Percentiles rank a stretch among this genome's conserved stretches.
Evolutionary conservation across 2,888 invertebrate species (phyloP).

Genomic region (Timema podura): DNA sequence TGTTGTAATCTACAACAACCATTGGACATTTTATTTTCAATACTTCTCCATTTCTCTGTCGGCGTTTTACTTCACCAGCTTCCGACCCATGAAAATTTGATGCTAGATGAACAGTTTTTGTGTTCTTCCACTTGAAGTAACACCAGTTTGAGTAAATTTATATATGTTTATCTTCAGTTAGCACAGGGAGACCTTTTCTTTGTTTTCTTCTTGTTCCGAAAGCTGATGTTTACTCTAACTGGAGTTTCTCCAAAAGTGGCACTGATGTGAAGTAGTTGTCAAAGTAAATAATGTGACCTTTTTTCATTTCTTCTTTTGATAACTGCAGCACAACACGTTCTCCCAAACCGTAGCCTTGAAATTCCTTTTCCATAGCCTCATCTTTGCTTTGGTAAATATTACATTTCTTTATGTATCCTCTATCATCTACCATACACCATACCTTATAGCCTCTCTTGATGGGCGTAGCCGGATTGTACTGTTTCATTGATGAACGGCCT

Average conservation of each 20-base stretch:
- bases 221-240: conserved; percentile 22
- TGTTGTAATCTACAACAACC: conserved; percentile 2
- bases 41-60: conserved; percentile 22
- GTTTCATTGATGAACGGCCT: conserved; percentile 23
- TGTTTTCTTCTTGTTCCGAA: conserved; percentile 30
- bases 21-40: not conserved
- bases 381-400: conserved; percentile 28
- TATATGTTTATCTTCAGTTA: too few species aligned
- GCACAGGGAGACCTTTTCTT: conserved; percentile 23
- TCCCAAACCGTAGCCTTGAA: not conserved
- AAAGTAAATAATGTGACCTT: conserved; percentile 29
- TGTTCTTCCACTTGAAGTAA: conserved; percentile 32
- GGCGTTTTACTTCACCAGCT: not conserved
- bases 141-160: conserved; percentile 7
- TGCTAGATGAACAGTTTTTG: conserved; percentile 27
- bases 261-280: conserved; percentile 27
- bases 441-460: conserved; percentile 34
- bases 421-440: conserved; percentile 27
- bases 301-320: conserved; percentile 29
- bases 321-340: conserved; percentile 32
- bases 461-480: conserved; percentile 35
- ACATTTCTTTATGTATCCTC: conserved; percentile 32
- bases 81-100: conserved; percentile 34
- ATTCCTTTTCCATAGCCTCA: too few species aligned
- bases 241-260: conserved; percentile 31